Base-by-base conservation (phyloP, 2,113 vertebrate species). In the Panurus biarmicus region DNA sequence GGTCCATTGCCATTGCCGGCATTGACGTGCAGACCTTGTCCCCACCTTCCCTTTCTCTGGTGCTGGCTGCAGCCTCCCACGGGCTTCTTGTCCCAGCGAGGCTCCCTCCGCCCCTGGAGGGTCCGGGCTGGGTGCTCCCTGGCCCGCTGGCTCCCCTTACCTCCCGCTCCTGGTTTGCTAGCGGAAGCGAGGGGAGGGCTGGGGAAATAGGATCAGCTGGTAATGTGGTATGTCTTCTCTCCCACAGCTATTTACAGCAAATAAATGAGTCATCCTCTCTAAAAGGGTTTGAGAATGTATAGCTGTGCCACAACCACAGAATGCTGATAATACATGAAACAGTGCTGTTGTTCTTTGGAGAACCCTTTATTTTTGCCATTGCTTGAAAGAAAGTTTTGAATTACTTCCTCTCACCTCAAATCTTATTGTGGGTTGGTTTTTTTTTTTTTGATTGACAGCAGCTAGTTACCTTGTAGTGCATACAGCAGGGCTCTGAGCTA, bases 131-230 rank as follows among this genome's bases (percentile, higher is more conserved):
- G 57, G 9, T 5, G 67, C 62, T 69, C 20, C 53, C 53, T 3
- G 51, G 14, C 48, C 76, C 4, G 0, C 40, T 12, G 3, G 36
- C 23, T 70, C 25, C 47, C 31, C 12, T 44, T 2, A 5, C 80
- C 40, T 76, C 69, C 51, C 12, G 84, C 81, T 81, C 51, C 81
- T 13, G 93, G n/a, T 89, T 94, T 75, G 85, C 87, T 44, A 67
- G 71, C 14, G 58, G 95, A 96, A 97, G 90, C 44, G 10, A 44
- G 80, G 90, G 93, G 97, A 90, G 60, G 51, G 94, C 98, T 94
- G 97, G 98, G 97, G 98, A 98, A 97, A 98, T 98, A 93, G 98
- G 98, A 98, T 98, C 98, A 98, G 98, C 98, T 98, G 98, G 98
- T 98, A 95, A 98, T 97, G 98, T 97, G 98, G 98, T 98, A 97